A percentile compares a stretch with the other conserved stretches of the same genome.
phyloP scores from a whole-genome alignment of 2,113 vertebrate species.

The Thamnaconus septentrionalis region DNA sequence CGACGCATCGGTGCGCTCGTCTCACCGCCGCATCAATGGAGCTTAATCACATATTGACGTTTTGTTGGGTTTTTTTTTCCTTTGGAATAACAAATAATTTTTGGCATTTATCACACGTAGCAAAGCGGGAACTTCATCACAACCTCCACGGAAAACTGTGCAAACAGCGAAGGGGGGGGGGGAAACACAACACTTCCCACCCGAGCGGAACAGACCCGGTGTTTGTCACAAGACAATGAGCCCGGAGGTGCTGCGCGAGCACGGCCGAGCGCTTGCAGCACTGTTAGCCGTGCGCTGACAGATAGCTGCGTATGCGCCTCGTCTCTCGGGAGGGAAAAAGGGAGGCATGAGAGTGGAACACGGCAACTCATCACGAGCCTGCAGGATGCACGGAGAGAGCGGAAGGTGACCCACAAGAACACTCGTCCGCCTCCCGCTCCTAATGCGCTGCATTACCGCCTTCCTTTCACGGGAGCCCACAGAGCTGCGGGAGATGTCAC shows the following conservation, averaged over 20 bases:
- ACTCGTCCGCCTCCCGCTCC: conserved; percentile 6
- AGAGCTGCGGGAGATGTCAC: conserved; percentile 1
- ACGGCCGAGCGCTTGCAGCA: conserved; percentile 34
- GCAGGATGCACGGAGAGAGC: conserved; percentile 43
- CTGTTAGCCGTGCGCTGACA: conserved; percentile 54
- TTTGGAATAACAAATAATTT: not conserved
- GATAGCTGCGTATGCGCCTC: conserved; percentile 48
- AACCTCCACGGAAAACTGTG: not conserved
- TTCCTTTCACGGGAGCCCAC: conserved; percentile 11
- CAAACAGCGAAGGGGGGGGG: not conserved
- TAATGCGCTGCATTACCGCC: conserved; percentile 10
- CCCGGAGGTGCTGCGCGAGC: conserved; percentile 17
- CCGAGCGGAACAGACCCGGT: conserved; percentile 31
- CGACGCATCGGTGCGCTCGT: conserved; percentile 22
- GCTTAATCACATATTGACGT: conserved; percentile 13
- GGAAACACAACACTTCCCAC: conserved; percentile 18
- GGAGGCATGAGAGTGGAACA: conserved; percentile 53
- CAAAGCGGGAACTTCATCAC: conserved; percentile 2
- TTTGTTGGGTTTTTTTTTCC: not conserved
- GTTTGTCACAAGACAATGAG: conserved; percentile 45
- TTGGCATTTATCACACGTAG: not conserved
- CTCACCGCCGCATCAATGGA: conserved; percentile 35
- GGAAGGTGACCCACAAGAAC: conserved; percentile 48
- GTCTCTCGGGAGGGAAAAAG: conserved; percentile 53
- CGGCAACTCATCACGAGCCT: conserved; percentile 42